Evolutionary conservation across 2,888 invertebrate genomes (phyloP).

Genomic region (Tetragnatha montana): DNA sequence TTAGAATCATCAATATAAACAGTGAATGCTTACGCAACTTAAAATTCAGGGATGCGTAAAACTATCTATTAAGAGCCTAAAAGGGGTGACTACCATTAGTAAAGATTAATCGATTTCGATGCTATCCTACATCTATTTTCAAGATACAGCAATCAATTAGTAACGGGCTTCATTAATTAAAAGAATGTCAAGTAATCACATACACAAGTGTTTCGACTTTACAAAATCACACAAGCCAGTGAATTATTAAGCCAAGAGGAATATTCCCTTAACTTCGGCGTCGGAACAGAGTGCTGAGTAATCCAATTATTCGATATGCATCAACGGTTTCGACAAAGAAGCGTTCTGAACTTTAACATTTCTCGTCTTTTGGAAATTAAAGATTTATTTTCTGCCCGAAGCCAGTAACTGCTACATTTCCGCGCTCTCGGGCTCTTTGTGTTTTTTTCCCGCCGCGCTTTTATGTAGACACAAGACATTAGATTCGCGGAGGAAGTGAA

Average conservation of each 20-base stretch:
- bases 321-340: background rate
- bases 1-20: too few relatives aligned
- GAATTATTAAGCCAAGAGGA: background rate
- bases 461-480: background rate
- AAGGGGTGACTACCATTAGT: background rate
- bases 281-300: background rate
- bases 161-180: background rate
- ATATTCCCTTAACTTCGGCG: background rate
- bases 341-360: background rate
- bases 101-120: background rate
- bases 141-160: background rate
- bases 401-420: background rate
- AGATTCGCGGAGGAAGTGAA: background rate
- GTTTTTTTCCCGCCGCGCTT: background rate
- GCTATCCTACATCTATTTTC: background rate
- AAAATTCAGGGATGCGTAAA: background rate
- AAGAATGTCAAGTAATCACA: background rate
- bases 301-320: background rate
- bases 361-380: background rate
- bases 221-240: background rate
- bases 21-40: background rate
- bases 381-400: background rate
- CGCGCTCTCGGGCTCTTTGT: background rate
- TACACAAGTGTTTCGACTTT: background rate
- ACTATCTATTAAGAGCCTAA: background rate